phyloP scores from a whole-genome alignment of 2,888 invertebrate genomes.

The Melangyna quadrimaculata region DNA sequence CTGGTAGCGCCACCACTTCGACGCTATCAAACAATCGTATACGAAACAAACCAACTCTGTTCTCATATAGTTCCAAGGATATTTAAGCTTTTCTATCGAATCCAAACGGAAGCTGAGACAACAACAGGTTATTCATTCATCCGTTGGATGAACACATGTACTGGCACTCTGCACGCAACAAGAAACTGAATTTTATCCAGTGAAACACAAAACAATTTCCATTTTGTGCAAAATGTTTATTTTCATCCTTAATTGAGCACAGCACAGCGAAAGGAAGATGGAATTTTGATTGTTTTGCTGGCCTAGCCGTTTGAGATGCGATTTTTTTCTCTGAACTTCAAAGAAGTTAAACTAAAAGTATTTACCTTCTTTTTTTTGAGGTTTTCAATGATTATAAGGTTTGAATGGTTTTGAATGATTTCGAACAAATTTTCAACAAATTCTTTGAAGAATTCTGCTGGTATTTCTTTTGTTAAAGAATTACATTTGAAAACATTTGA shows the following conservation, averaged over 20 bases:
- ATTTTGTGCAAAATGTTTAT: conserved; percentile 61
- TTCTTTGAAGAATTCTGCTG: neutral
- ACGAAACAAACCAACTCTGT: conserved; percentile 2
- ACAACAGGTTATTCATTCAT: conserved; percentile 63
- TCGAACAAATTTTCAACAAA: neutral
- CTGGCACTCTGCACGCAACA: conserved; percentile 16
- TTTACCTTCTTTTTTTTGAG: neutral
- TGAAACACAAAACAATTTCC: conserved; percentile 60
- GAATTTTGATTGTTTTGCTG: conserved; percentile 66
- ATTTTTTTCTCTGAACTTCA: conserved; percentile 11
- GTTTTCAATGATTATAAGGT: neutral
- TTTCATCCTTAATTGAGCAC: conserved; percentile 66
- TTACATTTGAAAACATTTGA: neutral
- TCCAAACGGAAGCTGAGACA: conserved; percentile 13
- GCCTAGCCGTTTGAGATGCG: conserved; percentile 21
- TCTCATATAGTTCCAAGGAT: conserved; percentile 23
- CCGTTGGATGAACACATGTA: conserved; percentile 49
- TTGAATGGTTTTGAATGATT: neutral
- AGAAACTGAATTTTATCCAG: neutral
- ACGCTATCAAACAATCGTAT: neutral
- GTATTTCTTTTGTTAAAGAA: neutral
- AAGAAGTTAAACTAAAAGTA: conserved; percentile 31
- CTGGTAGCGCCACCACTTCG: neutral
- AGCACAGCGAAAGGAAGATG: conserved; percentile 42
- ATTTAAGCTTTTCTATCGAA: conserved; percentile 26